These are phyloP conservation scores for Apis mellifera DNA, from an alignment of 1,140 invertebrate species.

Conservation along the genomic window Amel_HAv3.1 CM009941.2:11026001-11026500, in stretches of 20 bases:
- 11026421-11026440: too few species aligned
- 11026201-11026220: too few species aligned
- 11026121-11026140: background rate
- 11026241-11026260: background rate
- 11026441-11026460: too few species aligned
- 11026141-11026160: background rate
- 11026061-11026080: too few species aligned
- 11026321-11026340: background rate
- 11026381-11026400: too few species aligned
- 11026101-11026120: background rate
- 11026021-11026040: constrained; percentile 24
- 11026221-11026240: background rate
- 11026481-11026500: too few species aligned
- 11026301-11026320: too few species aligned
- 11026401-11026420: too few species aligned
- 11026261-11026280: background rate
- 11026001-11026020: constrained; percentile 12
- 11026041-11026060: background rate
- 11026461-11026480: too few species aligned
- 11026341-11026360: background rate
- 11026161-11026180: constrained; percentile 8
- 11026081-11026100: too few species aligned
- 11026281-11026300: too few species aligned
- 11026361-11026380: too few species aligned
- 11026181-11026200: background rate